Percentiles rank a stretch among this genome's conserved stretches.
phyloP scores from a whole-genome alignment of 2,888 invertebrate genomes.

The Fragum sueziense region DNA sequence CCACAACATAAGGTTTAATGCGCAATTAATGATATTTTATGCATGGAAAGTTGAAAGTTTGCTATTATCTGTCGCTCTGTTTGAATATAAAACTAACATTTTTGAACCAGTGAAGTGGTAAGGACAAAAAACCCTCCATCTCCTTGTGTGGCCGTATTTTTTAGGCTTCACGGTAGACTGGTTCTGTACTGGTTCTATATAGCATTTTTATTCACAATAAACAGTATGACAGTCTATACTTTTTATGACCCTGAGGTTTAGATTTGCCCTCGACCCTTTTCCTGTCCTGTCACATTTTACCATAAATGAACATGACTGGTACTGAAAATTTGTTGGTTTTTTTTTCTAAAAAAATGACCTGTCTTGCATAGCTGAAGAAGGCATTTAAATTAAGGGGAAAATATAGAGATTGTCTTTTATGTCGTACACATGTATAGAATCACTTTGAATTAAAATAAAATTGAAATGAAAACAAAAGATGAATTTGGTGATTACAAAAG shows the following conservation, averaged over 20 bases:
- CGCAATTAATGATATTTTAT: background rate
- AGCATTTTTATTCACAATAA: constrained; percentile 21
- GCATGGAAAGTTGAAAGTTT: background rate
- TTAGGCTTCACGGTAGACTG: constrained; percentile 37
- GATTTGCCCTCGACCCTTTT: constrained; percentile 13
- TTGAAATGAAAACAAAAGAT: too few relatives aligned
- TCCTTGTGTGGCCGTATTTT: constrained; percentile 56
- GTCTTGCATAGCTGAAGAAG: too few relatives aligned
- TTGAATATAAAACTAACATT: constrained; percentile 29
- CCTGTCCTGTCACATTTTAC: background rate
- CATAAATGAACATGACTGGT: background rate
- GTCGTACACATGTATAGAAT: too few relatives aligned
- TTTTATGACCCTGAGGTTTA: constrained; percentile 23
- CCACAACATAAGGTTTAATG: too few relatives aligned
- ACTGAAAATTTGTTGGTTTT: too few relatives aligned
- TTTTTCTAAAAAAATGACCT: too few relatives aligned
- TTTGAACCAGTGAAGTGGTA: constrained; percentile 34
- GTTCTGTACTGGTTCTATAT: constrained; percentile 22
- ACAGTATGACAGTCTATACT: constrained; percentile 27
- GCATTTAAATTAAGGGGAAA: too few relatives aligned
- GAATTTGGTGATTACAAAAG: too few relatives aligned
- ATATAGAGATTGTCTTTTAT: too few relatives aligned
- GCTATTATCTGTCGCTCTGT: background rate
- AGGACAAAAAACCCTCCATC: constrained; percentile 38
- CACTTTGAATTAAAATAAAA: too few relatives aligned